Evolutionary conservation across 2,113 vertebrate genomes (phyloP).

Genomic region (Eptesicus fuscus): DNA sequence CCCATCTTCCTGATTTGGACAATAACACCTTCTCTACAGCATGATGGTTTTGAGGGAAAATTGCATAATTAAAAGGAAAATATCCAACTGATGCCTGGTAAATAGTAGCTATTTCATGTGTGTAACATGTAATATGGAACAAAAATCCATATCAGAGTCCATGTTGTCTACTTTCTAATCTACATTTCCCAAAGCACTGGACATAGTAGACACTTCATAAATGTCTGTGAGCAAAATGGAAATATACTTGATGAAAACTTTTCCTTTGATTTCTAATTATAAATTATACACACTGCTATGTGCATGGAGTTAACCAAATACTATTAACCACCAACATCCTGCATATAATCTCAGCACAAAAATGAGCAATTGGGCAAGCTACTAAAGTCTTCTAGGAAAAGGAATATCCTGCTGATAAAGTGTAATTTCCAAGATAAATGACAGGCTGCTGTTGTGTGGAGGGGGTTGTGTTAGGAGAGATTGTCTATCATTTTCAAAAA

Average conservation of each 20-base stretch:
- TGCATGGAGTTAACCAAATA: not conserved
- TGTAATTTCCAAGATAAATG: conserved; percentile 10
- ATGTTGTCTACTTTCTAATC: not conserved
- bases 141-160: not conserved
- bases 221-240: not conserved
- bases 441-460: not conserved
- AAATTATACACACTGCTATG: not conserved
- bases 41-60: not conserved
- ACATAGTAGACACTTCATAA: not conserved
- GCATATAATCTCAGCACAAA: not conserved
- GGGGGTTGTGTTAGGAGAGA: not conserved
- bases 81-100: not conserved
- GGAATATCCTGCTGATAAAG: not conserved
- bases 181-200: not conserved
- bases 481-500: not conserved
- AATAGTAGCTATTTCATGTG: not conserved
- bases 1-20: not conserved
- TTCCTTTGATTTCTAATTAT: not conserved
- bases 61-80: not conserved
- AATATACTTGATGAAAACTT: not conserved
- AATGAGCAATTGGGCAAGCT: not conserved
- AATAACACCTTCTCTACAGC: not conserved
- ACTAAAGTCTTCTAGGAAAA: not conserved
- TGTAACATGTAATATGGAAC: not conserved
- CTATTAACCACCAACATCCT: not conserved